A percentile compares a stretch with the other conserved stretches of the same genome.
These are phyloP conservation scores for Aphaenogaster ashmeadi DNA, from an alignment of 1,140 invertebrate genomes.

Conservation along the genomic window DNA sequence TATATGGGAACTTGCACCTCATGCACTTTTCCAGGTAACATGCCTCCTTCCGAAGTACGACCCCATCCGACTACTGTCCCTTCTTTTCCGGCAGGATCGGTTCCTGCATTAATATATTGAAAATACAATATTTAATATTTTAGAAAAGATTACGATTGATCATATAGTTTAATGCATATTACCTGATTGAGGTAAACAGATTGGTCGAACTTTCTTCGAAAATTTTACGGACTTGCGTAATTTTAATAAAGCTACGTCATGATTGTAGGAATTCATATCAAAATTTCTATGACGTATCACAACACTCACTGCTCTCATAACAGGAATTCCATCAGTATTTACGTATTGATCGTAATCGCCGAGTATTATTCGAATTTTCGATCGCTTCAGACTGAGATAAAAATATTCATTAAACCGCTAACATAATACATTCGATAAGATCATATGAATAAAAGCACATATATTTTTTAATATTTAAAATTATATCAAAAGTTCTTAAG, in stretches of 20 bases:
- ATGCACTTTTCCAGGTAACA: slow-evolving; percentile 92
- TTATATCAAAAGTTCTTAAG: not conserved
- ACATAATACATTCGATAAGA: not conserved
- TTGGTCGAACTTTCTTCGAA: slow-evolving; percentile 92
- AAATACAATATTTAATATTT: not conserved
- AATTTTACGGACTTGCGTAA: slow-evolving; percentile 92
- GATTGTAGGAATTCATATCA: slow-evolving; percentile 94
- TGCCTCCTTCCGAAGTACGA: slow-evolving; percentile 92
- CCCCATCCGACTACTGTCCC: slow-evolving; percentile 95
- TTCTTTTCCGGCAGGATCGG: slow-evolving; percentile 91
- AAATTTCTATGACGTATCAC: slow-evolving; percentile 94
- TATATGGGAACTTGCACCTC: slow-evolving; percentile 95
- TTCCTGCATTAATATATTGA: slow-evolving; percentile 81
- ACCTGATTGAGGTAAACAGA: slow-evolving; percentile 92
- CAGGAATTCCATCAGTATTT: slow-evolving; percentile 91
- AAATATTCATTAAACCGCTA: not conserved
- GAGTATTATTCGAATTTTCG: slow-evolving; percentile 93
- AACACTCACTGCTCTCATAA: slow-evolving; percentile 92
- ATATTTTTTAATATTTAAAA: not conserved
- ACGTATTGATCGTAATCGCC: slow-evolving; percentile 94
- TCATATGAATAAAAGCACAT: not conserved
- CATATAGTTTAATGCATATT: slow-evolving; percentile 75
- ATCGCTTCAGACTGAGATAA: slow-evolving; percentile 89
- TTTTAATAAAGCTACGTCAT: slow-evolving; percentile 94
- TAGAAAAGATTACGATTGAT: not conserved